Base-by-base conservation (phyloP, 1,140 invertebrate genomes). In the Melanaphis sacchari region DNA sequence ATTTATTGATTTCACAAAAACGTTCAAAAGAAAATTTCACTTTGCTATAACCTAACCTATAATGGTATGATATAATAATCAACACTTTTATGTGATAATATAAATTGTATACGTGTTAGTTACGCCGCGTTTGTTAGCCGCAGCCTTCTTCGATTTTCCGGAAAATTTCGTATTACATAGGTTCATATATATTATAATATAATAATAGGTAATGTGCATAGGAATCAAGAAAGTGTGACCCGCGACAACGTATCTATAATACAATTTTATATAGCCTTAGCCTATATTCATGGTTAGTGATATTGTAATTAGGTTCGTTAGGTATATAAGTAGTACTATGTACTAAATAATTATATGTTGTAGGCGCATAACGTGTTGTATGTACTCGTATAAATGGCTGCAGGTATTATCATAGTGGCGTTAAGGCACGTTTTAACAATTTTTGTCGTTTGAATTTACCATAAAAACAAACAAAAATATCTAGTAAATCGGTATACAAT, bases 11-110 rank as follows among this genome's bases (percentile, higher is more conserved):
- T 90, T 59, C 88, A 90, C 49, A 59, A 90, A 90, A 90, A 40
- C 38, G 36, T 95, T 82, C 54, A 81, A 90, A 31, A 22, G 54
- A 59, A 93, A 88, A 84, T 88, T 66, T 93, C 82, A 93, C 90
- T 88, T 49, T 66, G 49, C 90, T 59, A 49, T 46, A 49, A 52
- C 31, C 38, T 66, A 66, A 66, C 59, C 54, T 59, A n/a, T n/a
- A 59, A 59, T 26, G 59, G n/a, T 31, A 66, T 21, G 46, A 21
- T 46, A 85, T 87, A 87, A 54, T 46, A 87, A 36, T 52, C 38
- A 26, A 46, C 88, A 82, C 8, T 31, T n/a, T 4, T 66, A 38
- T 46, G 6, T 54, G n/a, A 52, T 89, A 89, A 52, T 59, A 88
- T 36, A 26, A 41, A n/a, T 90, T 91, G 2, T 46, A 26, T 36